Percentiles rank a stretch among this genome's conserved stretches.
Evolutionary conservation across 2,888 invertebrate species (phyloP).

Genomic region (Drosophila borborema): DNA sequence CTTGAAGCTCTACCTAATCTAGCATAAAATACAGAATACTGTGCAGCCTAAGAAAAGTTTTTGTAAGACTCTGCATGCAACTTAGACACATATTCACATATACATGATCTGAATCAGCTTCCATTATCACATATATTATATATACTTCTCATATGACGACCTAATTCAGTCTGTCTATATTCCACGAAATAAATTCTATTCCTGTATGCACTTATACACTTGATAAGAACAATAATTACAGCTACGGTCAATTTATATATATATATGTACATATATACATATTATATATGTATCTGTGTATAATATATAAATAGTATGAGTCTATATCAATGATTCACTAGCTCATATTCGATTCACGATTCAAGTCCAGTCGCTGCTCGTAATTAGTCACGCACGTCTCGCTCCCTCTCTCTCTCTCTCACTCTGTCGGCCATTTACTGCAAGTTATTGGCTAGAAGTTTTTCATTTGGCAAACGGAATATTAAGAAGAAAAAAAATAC

Average conservation of each 20-base stretch:
- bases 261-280: background rate
- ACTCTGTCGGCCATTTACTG: background rate
- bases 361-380: conserved; percentile 12
- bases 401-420: background rate
- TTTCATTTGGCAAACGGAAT: conserved; percentile 7
- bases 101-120: background rate
- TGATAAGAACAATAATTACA: conserved; percentile 22
- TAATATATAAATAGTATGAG: conserved; percentile 1
- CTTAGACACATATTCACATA: background rate
- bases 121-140: background rate
- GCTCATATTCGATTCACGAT: conserved; percentile 26
- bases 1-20: background rate
- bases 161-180: conserved; percentile 2
- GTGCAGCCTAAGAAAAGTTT: background rate
- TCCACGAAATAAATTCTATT: conserved; percentile 10
- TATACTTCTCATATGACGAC: background rate
- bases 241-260: conserved; percentile 12
- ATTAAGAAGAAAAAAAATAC: background rate
- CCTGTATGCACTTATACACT: conserved; percentile 3
- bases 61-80: background rate
- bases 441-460: conserved; percentile 7
- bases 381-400: conserved; percentile 48
- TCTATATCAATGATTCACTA: conserved; percentile 34
- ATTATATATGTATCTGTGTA: background rate
- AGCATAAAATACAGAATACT: too few species aligned